Conservation (phyloP, 2,888 invertebrate genomes). For the Dolichopus griseipennis region DNA sequence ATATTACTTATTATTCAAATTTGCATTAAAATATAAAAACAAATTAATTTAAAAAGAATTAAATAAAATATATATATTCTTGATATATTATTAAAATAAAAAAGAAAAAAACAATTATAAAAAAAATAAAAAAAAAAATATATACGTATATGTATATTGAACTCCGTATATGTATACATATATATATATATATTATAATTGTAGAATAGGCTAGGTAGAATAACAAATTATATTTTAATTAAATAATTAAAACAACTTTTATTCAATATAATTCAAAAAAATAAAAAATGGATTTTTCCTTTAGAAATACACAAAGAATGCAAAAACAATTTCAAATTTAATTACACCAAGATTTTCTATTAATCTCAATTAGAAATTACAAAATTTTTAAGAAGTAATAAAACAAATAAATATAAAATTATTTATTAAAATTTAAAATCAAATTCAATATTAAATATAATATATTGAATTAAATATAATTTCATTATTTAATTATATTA, state of each 20-base stretch:
- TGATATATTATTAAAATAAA: constrained; percentile 12
- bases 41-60: not conserved
- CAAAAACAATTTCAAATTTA: not conserved
- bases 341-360: not conserved
- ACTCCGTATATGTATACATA: constrained; percentile 19
- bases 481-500: not conserved
- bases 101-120: no score
- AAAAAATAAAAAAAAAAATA: constrained; percentile 15
- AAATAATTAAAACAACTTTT: not conserved
- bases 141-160: constrained; percentile 11
- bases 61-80: not conserved
- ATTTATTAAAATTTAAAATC: not conserved
- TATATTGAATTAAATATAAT: no score
- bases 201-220: constrained; percentile 24
- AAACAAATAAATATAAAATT: not conserved
- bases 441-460: not conserved
- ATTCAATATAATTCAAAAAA: not conserved
- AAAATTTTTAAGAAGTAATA: not conserved
- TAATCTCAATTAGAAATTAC: not conserved
- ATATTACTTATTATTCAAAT: constrained; percentile 9
- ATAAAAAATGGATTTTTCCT: not conserved
- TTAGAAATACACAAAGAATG: not conserved
- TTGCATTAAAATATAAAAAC: constrained; percentile 11
- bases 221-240: constrained; percentile 26
- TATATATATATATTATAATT: constrained; percentile 21